Percentiles rank a stretch among this genome's conserved stretches.
Evolutionary conservation across 2,113 vertebrate species (phyloP).

Genomic region (Tupaia chinensis): DNA sequence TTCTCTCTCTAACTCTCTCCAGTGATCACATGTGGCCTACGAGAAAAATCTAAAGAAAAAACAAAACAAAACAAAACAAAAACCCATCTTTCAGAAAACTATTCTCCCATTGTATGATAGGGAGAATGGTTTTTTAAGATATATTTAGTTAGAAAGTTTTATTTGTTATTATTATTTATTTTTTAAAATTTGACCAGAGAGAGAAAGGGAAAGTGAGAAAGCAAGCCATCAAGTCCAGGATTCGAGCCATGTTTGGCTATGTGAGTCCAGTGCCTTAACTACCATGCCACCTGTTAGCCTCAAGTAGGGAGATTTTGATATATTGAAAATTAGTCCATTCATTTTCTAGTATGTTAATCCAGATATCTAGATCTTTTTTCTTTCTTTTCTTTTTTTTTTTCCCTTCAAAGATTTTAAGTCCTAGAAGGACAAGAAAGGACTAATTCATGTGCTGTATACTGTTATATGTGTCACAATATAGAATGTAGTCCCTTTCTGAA

Average conservation of each 20-base stretch:
- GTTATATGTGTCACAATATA: background rate
- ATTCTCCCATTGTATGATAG: background rate
- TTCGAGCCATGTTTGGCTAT: no score
- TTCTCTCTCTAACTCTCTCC: no score
- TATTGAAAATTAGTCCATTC: slow-evolving; percentile 9
- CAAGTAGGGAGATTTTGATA: background rate
- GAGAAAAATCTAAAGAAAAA: no score
- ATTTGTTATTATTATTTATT: no score
- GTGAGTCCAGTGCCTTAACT: no score
- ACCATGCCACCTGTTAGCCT: background rate
- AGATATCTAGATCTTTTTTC: background rate
- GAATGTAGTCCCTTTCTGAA: slow-evolving; percentile 4
- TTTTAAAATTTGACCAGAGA: no score
- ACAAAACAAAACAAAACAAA: no score
- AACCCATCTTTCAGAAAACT: background rate
- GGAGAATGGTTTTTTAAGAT: no score
- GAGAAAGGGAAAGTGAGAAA: no score
- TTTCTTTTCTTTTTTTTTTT: background rate
- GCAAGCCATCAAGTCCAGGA: no score
- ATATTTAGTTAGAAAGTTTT: no score
- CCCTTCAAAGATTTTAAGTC: slow-evolving; percentile 7
- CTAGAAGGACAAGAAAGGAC: background rate
- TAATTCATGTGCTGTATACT: background rate
- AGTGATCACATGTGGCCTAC: no score
- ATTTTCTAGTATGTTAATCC: background rate